Conservation (phyloP, 2,888 invertebrate species). For the Panorpa germanica region DNA sequence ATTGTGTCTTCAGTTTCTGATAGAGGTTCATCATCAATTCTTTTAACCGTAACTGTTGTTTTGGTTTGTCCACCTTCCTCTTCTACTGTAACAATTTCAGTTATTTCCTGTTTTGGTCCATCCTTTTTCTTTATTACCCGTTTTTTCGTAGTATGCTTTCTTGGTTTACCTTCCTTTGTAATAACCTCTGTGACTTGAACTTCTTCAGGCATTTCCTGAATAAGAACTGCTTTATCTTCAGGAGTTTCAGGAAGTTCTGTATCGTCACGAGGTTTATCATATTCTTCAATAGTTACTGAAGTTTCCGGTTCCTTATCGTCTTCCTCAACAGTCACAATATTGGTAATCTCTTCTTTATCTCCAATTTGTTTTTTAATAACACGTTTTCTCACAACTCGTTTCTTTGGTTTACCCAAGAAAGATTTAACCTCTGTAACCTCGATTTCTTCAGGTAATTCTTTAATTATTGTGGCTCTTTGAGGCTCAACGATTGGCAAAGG, state of each 20-base stretch:
- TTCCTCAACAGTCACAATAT: slow-evolving; percentile 28
- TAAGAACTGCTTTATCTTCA: slow-evolving; percentile 14
- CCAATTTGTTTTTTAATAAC: slow-evolving; percentile 19
- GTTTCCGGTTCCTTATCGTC: slow-evolving; percentile 19
- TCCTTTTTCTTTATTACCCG: slow-evolving; percentile 16
- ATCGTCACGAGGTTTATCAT: too few relatives aligned
- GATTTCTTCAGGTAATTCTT: too few relatives aligned
- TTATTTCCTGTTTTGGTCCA: slow-evolving; percentile 18
- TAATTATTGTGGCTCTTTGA: too few relatives aligned
- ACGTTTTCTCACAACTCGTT: slow-evolving; percentile 19
- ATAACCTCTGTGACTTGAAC: slow-evolving; percentile 16
- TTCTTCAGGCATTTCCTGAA: slow-evolving; percentile 11
- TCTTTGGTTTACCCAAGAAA: slow-evolving; percentile 18
- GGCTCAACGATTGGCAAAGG: too few relatives aligned
- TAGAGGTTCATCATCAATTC: slow-evolving; percentile 12
- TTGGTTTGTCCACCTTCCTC: slow-evolving; percentile 19
- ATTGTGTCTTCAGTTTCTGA: slow-evolving; percentile 14
- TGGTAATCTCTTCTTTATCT: slow-evolving; percentile 22
- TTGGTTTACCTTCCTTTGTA: slow-evolving; percentile 13
- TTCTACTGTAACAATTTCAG: slow-evolving; percentile 16
- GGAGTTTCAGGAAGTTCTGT: slow-evolving; percentile 3
- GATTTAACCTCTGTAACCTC: too few relatives aligned
- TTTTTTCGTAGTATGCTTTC: slow-evolving; percentile 15
- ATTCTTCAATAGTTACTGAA: slow-evolving; percentile 11
- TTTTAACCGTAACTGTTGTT: slow-evolving; percentile 21